These are phyloP conservation scores for Gallinago nigripennis DNA, from an alignment of 2,797 vertebrate genomes.

Conservation along the genomic window DNA sequence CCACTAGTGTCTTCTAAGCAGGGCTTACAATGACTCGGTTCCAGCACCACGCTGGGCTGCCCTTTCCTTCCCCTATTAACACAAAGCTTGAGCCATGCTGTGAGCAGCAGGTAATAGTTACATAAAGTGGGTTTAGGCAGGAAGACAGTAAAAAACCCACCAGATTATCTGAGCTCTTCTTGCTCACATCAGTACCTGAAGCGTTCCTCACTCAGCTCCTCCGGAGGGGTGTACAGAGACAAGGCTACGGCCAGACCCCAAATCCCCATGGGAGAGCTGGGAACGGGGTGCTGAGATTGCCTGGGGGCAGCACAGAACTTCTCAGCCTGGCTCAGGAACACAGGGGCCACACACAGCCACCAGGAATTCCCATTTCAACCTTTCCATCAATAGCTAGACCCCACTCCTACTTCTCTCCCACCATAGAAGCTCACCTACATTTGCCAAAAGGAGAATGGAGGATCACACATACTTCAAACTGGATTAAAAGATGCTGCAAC, in stretches of 20 bases:
- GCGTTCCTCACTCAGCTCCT: not conserved
- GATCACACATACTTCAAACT: not conserved
- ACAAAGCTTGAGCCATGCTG: not conserved
- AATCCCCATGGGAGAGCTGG: not conserved
- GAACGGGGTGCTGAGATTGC: not conserved
- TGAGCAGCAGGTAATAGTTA: not conserved
- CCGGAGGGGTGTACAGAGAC: not conserved
- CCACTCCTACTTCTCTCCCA: not conserved
- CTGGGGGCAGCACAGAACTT: not conserved
- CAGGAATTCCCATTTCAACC: not conserved
- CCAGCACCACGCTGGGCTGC: not conserved
- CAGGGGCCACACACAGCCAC: not conserved
- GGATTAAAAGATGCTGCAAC: not conserved
- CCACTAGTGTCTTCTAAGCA: not conserved
- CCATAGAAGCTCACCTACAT: not conserved
- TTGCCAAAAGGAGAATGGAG: not conserved
- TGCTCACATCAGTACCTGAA: not conserved
- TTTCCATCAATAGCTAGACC: not conserved
- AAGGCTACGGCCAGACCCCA: not conserved
- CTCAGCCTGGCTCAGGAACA: not conserved
- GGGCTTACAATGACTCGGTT: not conserved
- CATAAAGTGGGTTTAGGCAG: not conserved
- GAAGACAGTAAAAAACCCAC: not conserved
- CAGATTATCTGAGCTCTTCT: not conserved
- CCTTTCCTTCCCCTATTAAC: not conserved